Evolutionary conservation across 2,888 invertebrate genomes (phyloP).

Genomic region (Metellina segmentata): DNA sequence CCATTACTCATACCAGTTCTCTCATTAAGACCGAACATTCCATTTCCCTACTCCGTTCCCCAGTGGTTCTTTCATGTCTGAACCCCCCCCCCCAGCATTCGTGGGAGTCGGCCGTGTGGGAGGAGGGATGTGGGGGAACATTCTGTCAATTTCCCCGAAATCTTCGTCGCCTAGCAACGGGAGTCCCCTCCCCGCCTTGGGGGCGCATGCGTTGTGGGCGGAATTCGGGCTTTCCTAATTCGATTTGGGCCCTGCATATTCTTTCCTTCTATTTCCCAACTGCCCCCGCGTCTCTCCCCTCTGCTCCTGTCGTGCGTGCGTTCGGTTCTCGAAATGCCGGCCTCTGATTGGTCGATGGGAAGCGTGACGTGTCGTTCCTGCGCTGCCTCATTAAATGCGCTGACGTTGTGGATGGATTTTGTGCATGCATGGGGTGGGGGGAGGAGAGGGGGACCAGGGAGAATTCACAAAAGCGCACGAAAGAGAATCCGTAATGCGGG

Average conservation of each 20-base stretch:
- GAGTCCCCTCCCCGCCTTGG: constrained; percentile 44
- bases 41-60: background rate
- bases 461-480: background rate
- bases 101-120: constrained; percentile 23
- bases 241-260: constrained; percentile 47
- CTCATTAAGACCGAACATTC: background rate
- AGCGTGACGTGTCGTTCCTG: constrained; percentile 50
- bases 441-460: background rate
- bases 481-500: constrained; percentile 26
- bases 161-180: constrained; percentile 51
- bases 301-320: constrained; percentile 13
- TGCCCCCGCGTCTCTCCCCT: background rate
- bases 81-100: background rate
- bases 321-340: constrained; percentile 5
- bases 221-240: constrained; percentile 59
- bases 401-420: constrained; percentile 38
- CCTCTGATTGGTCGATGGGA: constrained; percentile 50
- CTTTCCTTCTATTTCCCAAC: background rate
- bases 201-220: constrained; percentile 62
- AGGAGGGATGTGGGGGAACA: background rate
- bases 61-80: constrained; percentile 14
- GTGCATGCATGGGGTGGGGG: constrained; percentile 32
- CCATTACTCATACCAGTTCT: background rate
- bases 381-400: constrained; percentile 67
- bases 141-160: constrained; percentile 37